A percentile compares a stretch with the other conserved stretches of the same genome.
phyloP scores from a whole-genome alignment of 2,888 invertebrate genomes.

The Drosophila neotestacea region DNA sequence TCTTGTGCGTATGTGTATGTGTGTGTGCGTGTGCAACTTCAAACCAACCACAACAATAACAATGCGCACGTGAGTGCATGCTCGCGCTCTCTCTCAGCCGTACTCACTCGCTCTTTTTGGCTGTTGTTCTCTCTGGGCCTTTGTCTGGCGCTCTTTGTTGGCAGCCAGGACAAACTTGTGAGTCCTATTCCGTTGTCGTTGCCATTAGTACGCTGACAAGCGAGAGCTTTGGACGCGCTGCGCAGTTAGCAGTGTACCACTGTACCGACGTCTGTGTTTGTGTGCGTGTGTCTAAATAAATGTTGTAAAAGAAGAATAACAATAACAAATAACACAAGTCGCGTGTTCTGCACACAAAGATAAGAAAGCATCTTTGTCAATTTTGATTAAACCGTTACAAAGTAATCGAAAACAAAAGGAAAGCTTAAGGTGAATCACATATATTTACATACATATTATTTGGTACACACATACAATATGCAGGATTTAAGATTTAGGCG shows the following conservation, averaged over 20 bases:
- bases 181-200: slow-evolving; percentile 57
- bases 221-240: slow-evolving; percentile 75
- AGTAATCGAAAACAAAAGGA: slow-evolving; percentile 28
- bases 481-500: slow-evolving; percentile 49
- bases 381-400: slow-evolving; percentile 37
- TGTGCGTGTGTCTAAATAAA: slow-evolving; percentile 43
- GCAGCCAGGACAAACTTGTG: slow-evolving; percentile 52
- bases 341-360: slow-evolving; percentile 16
- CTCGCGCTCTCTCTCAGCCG: slow-evolving; percentile 31
- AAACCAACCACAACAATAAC: slow-evolving; percentile 77
- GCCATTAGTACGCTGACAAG: slow-evolving; percentile 71
- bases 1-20: slow-evolving; percentile 17
- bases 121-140: slow-evolving; percentile 17
- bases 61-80: slow-evolving; percentile 72
- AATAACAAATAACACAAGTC: slow-evolving; percentile 62
- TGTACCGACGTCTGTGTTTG: slow-evolving; percentile 31
- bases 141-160: slow-evolving; percentile 30
- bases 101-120: slow-evolving; percentile 8
- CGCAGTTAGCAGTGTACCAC: slow-evolving; percentile 43
- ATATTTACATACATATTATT: slow-evolving; percentile 18
- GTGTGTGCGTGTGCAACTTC: slow-evolving; percentile 40
- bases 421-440: slow-evolving; percentile 54
- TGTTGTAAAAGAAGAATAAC: slow-evolving; percentile 59
- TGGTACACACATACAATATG: slow-evolving; percentile 16
- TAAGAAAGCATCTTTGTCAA: slow-evolving; percentile 15